Conservation (phyloP, 2,797 vertebrate genomes). For the Danio choprae region DNA sequence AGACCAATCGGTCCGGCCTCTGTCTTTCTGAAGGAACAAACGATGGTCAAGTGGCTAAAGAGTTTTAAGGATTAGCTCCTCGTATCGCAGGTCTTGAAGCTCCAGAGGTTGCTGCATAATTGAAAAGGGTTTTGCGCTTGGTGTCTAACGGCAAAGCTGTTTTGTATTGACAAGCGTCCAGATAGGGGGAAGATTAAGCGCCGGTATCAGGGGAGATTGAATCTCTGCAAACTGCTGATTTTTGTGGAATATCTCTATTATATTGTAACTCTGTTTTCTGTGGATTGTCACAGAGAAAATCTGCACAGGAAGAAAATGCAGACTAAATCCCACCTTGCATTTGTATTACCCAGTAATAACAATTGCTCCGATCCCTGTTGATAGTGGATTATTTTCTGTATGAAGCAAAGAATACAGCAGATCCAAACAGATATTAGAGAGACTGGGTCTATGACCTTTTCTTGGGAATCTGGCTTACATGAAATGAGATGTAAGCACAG, state of each 20-base stretch:
- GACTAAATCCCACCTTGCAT: slow-evolving; percentile 32
- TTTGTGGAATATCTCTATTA: slow-evolving; percentile 21
- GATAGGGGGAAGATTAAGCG: slow-evolving; percentile 16
- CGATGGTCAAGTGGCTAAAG: slow-evolving; percentile 44
- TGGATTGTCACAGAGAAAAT: slow-evolving; percentile 1
- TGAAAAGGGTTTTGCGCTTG: slow-evolving; percentile 36
- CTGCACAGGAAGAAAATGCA: not conserved
- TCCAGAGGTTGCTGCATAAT: slow-evolving; percentile 48
- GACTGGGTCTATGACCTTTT: not conserved
- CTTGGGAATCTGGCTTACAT: not conserved
- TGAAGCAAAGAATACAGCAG: slow-evolving; percentile 12
- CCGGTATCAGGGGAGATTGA: slow-evolving; percentile 2
- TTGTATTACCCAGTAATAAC: slow-evolving; percentile 28
- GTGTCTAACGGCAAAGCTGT: slow-evolving; percentile 17
- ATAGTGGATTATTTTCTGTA: slow-evolving; percentile 16
- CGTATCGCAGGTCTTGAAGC: slow-evolving; percentile 17
- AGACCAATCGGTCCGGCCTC: slow-evolving; percentile 46
- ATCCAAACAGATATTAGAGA: slow-evolving; percentile 32
- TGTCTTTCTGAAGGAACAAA: slow-evolving; percentile 53
- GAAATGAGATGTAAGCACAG: slow-evolving; percentile 15
- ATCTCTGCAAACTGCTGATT: slow-evolving; percentile 23
- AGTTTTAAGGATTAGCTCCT: slow-evolving; percentile 42
- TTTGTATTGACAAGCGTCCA: slow-evolving; percentile 35
- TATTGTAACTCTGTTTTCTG: slow-evolving; percentile 22
- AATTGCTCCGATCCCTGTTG: slow-evolving; percentile 5